Base-by-base conservation (phyloP, 2,888 invertebrate genomes). In the Apodemia hepburni region DNA sequence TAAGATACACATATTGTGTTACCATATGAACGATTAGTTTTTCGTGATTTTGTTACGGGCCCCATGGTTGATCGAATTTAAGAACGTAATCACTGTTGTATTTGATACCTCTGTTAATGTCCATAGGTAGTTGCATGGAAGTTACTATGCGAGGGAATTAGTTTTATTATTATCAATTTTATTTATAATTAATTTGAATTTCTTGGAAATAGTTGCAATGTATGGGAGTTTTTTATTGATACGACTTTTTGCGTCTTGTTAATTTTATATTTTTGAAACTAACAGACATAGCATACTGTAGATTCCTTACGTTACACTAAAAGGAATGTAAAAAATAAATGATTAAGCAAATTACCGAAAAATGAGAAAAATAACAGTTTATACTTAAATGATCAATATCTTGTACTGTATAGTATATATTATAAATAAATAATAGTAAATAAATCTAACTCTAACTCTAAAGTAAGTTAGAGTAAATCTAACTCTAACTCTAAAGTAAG, bases 11-110 rank as follows among this genome's bases (percentile, higher is more conserved):
- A 60, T 60, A 60, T 63, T 67, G 64, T 27, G 68, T 66, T 49
- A 61, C 17, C 59, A 58, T 61, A 64, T 51, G 51, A 42, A 64
- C 57, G 61, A 60, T 61, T 68, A 45, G 64, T 65, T 66, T 68
- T 66, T 73, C 72, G 69, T 72, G 75, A 73, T 68, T 71, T 70
- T 67, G 68, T 71, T 68, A 69, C 70, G 82, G 79, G 81, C 80
- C 81, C 80, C 82, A 79, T 78, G 80, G 80, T 83, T 83, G 85
- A 87, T 87, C 84, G 84, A 83, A 78, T 81, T 80, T 69, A 77
- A 85, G 85, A 85, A 86, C 80, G 81, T 85, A 81, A 82, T 82
- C 78, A 81, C 58, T 58, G 62, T 58, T 62, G 79, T 75, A 73
- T 78, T 78, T 78, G 81, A 82, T 65, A 82, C 54, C 54, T 54